Evolutionary conservation across 2,797 vertebrate species (phyloP).

Genomic region (Eurystomus glaucurus): DNA sequence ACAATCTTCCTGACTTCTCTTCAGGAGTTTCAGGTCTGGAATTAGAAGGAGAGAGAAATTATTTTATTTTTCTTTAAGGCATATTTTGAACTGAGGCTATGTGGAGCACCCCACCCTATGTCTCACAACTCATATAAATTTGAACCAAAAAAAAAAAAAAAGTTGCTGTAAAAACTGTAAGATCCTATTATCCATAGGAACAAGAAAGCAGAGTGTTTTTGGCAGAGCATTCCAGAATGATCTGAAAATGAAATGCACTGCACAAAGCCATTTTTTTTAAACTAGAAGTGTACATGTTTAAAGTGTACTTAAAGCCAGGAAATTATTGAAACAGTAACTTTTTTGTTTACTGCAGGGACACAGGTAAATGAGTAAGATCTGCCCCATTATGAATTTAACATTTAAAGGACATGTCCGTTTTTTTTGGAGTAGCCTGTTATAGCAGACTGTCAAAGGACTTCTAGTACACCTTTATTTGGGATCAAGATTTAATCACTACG

Average conservation of each 20-base stretch:
- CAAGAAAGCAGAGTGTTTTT: conserved; percentile 1
- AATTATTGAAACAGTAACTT: not conserved
- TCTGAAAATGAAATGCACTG: conserved; percentile 15
- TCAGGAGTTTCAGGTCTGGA: not conserved
- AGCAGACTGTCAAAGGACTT: not conserved
- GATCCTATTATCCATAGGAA: not conserved
- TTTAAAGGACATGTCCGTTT: not conserved
- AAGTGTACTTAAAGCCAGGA: not conserved
- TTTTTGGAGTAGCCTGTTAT: not conserved
- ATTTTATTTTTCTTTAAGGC: not conserved
- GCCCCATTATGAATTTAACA: not conserved
- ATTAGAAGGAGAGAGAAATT: not conserved
- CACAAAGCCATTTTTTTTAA: not conserved
- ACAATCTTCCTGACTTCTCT: not conserved
- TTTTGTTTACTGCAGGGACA: not conserved
- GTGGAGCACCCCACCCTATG: not conserved
- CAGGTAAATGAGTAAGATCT: not conserved
- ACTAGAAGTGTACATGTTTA: not conserved
- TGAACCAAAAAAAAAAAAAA: not conserved
- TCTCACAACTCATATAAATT: conserved; percentile 2
- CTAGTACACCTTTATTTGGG: not conserved
- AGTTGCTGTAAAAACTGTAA: not conserved
- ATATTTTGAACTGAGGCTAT: not conserved
- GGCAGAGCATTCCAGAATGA: not conserved
- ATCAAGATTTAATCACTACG: not conserved